Evolutionary conservation across 2,888 invertebrate species (phyloP).

Genomic region (Pheosia gnoma): DNA sequence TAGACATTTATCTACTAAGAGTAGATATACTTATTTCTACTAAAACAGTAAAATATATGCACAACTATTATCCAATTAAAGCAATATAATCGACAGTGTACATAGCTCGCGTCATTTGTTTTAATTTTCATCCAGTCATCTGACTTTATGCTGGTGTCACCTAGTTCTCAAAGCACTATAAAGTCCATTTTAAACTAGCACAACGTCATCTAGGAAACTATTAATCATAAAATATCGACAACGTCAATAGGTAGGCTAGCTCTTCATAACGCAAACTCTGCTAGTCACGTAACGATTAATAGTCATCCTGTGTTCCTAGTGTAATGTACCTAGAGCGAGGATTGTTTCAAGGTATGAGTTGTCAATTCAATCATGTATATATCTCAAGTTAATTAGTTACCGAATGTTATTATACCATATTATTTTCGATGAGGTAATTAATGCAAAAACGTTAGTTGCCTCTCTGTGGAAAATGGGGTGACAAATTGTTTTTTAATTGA

Average conservation of each 20-base stretch:
- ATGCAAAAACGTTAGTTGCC: too few species aligned
- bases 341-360: too few species aligned
- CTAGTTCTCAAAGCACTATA: conserved; percentile 19
- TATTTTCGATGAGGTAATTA: too few species aligned
- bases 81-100: conserved; percentile 12
- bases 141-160: conserved; percentile 7
- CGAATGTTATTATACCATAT: too few species aligned
- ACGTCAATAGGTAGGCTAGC: conserved; percentile 23
- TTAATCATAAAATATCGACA: conserved; percentile 31
- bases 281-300: conserved; percentile 31
- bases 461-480: too few species aligned
- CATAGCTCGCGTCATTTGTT: conserved; percentile 5
- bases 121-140: conserved; percentile 6
- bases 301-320: conserved; percentile 22
- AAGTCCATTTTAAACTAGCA: conserved; percentile 19
- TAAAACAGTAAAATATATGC: too few species aligned
- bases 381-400: too few species aligned
- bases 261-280: conserved; percentile 26
- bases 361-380: too few species aligned
- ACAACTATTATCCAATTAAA: background rate
- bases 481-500: too few species aligned
- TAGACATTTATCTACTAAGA: too few species aligned
- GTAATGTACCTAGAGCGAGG: conserved; percentile 7
- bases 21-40: too few species aligned
- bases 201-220: conserved; percentile 29